Conservation (phyloP, 2,113 vertebrate species). For the Heterotilapia buettikoferi region DNA sequence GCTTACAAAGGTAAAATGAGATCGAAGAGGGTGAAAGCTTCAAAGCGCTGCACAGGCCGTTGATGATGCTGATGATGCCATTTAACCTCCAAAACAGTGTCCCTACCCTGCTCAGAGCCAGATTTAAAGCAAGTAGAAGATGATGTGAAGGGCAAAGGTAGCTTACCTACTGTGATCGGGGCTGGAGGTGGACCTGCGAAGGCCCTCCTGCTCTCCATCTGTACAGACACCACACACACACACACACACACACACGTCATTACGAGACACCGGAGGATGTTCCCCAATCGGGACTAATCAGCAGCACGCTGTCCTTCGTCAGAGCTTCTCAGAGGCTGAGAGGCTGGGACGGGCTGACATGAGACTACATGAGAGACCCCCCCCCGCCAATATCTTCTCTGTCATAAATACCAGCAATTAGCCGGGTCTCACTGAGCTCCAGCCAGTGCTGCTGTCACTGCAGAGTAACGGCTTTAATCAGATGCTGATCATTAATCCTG, state of each 20-base stretch:
- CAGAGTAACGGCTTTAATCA: conserved; percentile 31
- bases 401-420: conserved; percentile 49
- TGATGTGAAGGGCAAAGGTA: not conserved
- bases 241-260: not conserved
- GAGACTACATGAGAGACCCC: not conserved
- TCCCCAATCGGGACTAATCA: conserved; percentile 26
- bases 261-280: not conserved
- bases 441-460: not conserved
- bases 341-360: not conserved
- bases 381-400: not conserved
- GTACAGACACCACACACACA: not conserved
- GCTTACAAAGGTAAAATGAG: not conserved
- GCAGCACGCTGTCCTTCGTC: not conserved
- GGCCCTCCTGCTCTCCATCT: conserved; percentile 67
- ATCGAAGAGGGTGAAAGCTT: not conserved
- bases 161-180: conserved; percentile 72
- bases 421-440: not conserved
- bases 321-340: not conserved
- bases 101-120: not conserved
- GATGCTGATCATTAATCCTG: conserved; percentile 10
- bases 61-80: not conserved
- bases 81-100: not conserved
- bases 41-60: not conserved
- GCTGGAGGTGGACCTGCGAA: conserved; percentile 69
- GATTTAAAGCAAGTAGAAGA: not conserved